These are phyloP conservation scores for Hetaerina titia DNA, from an alignment of 2,888 invertebrate genomes.

Conservation along the genomic window DNA sequence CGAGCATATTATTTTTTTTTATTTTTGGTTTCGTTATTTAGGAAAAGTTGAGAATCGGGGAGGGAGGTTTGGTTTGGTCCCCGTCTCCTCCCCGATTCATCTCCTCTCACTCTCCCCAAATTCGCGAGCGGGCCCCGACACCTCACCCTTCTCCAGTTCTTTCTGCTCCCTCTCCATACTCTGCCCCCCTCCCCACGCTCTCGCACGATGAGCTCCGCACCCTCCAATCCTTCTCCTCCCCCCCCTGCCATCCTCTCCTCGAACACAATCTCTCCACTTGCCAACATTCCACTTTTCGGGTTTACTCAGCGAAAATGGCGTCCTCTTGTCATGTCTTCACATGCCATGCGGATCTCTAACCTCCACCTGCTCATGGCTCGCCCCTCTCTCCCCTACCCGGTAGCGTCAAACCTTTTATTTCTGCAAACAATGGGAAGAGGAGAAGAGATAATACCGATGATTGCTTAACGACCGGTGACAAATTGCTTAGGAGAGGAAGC, in stretches of 20 bases:
- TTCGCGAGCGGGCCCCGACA: background rate
- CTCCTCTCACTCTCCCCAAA: background rate
- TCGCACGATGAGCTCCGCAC: background rate
- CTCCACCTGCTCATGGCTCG: background rate
- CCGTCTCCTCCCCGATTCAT: background rate
- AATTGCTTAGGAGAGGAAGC: slow-evolving; percentile 52
- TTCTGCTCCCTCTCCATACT: background rate
- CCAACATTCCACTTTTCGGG: slow-evolving; percentile 9
- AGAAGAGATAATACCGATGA: slow-evolving; percentile 62
- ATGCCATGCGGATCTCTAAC: background rate
- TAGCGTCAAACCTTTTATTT: slow-evolving; percentile 48
- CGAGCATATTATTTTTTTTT: background rate
- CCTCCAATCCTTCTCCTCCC: background rate
- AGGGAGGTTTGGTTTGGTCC: background rate
- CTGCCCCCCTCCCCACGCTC: background rate
- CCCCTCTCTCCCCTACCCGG: background rate
- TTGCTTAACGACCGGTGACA: slow-evolving; percentile 61
- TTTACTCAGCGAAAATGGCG: slow-evolving; percentile 33
- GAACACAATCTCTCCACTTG: background rate
- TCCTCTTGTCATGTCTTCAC: slow-evolving; percentile 40
- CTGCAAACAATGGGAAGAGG: slow-evolving; percentile 58
- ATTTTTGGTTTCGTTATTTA: background rate
- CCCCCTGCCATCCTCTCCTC: background rate
- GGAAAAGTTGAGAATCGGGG: background rate
- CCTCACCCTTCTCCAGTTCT: background rate